Evolutionary conservation across 2,797 vertebrate species (phyloP).

Genomic region (Sebastes elongatus): DNA sequence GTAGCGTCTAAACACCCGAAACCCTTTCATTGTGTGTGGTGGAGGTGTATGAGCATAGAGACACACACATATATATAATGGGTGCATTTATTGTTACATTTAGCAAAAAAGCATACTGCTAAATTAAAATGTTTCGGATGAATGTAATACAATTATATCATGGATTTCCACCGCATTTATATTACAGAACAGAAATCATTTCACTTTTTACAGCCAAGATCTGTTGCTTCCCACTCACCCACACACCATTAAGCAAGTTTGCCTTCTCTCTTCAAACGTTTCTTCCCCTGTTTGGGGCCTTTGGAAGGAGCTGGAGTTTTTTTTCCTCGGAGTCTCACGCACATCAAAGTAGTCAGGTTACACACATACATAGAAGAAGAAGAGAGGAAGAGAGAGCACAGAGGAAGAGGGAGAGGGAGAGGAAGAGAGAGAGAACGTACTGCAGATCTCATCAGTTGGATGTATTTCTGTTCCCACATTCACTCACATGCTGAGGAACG

Average conservation of each 20-base stretch:
- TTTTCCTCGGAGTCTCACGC: constrained; percentile 34
- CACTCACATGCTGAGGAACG: constrained; percentile 39
- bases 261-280: constrained; percentile 64
- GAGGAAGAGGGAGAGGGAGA: neutral
- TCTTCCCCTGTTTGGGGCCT: constrained; percentile 59
- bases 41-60: neutral
- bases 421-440: constrained; percentile 1
- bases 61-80: neutral
- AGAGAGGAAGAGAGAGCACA: constrained; percentile 6
- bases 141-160: neutral
- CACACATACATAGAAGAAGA: constrained; percentile 19
- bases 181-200: constrained; percentile 41
- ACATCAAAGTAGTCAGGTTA: constrained; percentile 74
- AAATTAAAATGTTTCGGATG: neutral
- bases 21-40: neutral
- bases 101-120: neutral
- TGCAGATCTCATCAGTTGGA: constrained; percentile 45
- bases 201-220: constrained; percentile 41
- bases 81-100: neutral
- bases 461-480: constrained; percentile 55
- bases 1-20: neutral
- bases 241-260: constrained; percentile 73
- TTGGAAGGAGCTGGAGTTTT: constrained; percentile 45
- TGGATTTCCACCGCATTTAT: constrained; percentile 30
- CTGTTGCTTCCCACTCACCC: constrained; percentile 54